Evolutionary conservation across 2,888 invertebrate species (phyloP), one percentile per base, ranked within the genome.

Genomic region (Caenorhabditis panamensis): DNA sequence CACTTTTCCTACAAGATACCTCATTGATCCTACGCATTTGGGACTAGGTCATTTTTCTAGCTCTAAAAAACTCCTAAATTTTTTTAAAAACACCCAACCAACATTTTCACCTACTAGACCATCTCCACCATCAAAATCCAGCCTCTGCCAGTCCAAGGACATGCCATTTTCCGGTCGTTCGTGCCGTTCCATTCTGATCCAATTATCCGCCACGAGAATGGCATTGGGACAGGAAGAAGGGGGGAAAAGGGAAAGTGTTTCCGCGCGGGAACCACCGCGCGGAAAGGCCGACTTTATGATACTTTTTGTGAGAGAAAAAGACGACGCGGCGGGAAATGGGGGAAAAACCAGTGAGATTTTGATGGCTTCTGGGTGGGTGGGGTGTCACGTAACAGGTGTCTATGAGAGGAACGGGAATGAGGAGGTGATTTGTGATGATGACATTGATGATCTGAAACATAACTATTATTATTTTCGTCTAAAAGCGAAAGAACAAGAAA

Each of bases 151-250:
- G n/a, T n/a, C n/a, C n/a, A n/a, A 31, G 9, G 13, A 41, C 41
- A 6, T 41, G 16, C 13, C 41, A 41, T 11, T 6, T 6, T 41
- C 41, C 9, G 13, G n/a, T n/a, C n/a, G n/a, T n/a, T n/a, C 41
- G 47, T 47, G 2, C 18, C 47, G 18, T 47, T 47, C 18, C 18
- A 47, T 47, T 47, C 47, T 69, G 62, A 72, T 72, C 56, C 72
- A 72, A 72, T 72, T 72, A 72, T 5, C n/a, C 9, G 5, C 2
- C 18, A 36, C 47, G 76, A 77, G 77, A 77, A 69, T 68, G 77
- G 68, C 67, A 77, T 68, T 41, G 44, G 51, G 31, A 36, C 26
- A 41, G 62, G 28, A 20, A 24, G 51, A 31, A 58, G 49, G 63
- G 36, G 36, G 6, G 36, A 20, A 47, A 47, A 47, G 47, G 5